Evolutionary conservation across 2,888 invertebrate species (phyloP).

Genomic region (Acanthopleura granulata): DNA sequence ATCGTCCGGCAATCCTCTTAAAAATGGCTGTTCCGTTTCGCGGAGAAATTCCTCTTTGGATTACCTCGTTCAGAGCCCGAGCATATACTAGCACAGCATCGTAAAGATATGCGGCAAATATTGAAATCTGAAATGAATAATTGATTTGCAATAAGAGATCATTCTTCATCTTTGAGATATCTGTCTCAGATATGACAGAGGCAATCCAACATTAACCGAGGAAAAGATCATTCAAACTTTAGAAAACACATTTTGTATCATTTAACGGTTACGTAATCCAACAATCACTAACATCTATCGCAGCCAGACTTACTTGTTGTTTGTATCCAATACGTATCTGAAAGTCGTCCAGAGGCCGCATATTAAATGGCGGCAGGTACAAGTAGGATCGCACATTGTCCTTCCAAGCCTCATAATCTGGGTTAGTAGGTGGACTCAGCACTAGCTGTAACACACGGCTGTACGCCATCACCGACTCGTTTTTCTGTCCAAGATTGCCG

Average conservation of each 20-base stretch:
- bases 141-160: background rate
- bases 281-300: no score
- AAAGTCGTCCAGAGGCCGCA: conserved; percentile 8
- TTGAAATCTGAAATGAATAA: background rate
- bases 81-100: conserved; percentile 91
- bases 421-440: conserved; percentile 2
- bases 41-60: conserved; percentile 76
- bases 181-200: no score
- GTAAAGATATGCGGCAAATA: conserved; percentile 85
- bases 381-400: conserved; percentile 19
- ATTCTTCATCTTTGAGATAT: background rate
- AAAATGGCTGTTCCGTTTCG: conserved; percentile 81
- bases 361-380: background rate
- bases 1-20: conserved; percentile 81
- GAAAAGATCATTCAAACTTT: no score
- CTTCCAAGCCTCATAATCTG: background rate
- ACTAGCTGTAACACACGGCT: background rate
- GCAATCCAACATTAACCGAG: no score
- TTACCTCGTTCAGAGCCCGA: conserved; percentile 79
- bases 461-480: background rate
- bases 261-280: no score
- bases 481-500: background rate
- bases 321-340: conserved; percentile 29
- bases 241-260: no score
- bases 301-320: conserved; percentile 26